These are phyloP conservation scores for Lagorchestes hirsutus DNA, from an alignment of 2,797 vertebrate genomes.

Conservation along the genomic window DNA sequence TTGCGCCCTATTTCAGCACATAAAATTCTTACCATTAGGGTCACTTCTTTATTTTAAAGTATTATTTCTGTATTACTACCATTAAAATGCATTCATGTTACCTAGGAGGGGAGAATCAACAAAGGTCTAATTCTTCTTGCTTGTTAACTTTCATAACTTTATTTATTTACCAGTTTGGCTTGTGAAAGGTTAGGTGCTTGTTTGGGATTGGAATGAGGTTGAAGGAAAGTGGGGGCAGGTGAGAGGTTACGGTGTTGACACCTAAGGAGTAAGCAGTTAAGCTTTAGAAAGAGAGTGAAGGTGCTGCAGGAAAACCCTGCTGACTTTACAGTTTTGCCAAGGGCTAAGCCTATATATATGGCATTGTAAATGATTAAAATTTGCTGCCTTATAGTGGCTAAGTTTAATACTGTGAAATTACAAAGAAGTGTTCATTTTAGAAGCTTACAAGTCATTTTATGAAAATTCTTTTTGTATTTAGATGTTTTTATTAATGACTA, in stretches of 20 bases:
- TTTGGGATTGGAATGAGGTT: neutral
- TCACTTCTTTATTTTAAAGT: neutral
- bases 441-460: constrained; percentile 21
- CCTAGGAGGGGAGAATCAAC: neutral
- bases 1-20: neutral
- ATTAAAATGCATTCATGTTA: neutral
- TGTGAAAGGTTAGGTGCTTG: neutral
- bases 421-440: constrained; percentile 16
- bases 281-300: constrained; percentile 7
- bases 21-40: neutral
- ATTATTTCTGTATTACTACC: neutral
- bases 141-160: neutral
- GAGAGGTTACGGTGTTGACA: neutral
- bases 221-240: neutral
- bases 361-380: neutral
- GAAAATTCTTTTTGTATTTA: constrained; percentile 20
- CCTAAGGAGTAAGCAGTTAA: neutral
- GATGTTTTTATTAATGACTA: constrained; percentile 36
- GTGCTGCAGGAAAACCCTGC: neutral
- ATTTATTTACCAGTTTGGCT: neutral
- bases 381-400: neutral
- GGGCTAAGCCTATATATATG: neutral
- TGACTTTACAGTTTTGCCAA: constrained; percentile 29
- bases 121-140: neutral
- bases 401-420: neutral